phyloP scores from a whole-genome alignment of 2,888 invertebrate genomes.

The Hofmannophila pseudospretella region DNA sequence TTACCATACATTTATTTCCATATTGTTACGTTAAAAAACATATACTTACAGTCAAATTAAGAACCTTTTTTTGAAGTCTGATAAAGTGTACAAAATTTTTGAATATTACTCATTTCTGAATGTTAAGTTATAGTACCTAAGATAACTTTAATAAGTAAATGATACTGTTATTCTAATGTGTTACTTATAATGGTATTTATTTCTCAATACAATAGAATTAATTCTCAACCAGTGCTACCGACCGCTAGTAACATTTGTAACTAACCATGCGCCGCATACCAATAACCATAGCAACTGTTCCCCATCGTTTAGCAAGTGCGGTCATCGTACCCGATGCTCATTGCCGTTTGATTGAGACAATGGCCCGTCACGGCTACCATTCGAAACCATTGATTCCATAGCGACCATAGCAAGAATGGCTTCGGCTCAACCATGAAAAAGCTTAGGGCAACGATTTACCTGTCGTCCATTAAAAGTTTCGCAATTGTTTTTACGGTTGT shows the following conservation, averaged over 20 bases:
- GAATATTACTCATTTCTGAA: no score
- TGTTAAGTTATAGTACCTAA: no score
- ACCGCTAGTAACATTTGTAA: conserved; percentile 24
- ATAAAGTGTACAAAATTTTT: no score
- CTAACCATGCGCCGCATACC: conserved; percentile 40
- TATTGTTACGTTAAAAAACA: no score
- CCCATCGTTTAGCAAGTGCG: conserved; percentile 63
- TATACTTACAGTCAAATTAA: no score
- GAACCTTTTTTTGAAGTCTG: no score
- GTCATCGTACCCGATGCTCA: conserved; percentile 68
- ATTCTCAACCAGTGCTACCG: conserved; percentile 26
- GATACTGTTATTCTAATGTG: no score
- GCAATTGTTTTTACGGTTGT: conserved; percentile 68
- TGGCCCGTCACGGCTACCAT: conserved; percentile 27
- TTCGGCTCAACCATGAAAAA: conserved; percentile 51
- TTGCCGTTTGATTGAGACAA: conserved; percentile 71
- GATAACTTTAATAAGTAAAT: no score
- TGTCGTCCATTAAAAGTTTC: conserved; percentile 60
- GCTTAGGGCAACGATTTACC: conserved; percentile 38
- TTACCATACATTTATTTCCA: no score
- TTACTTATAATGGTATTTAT: no score
- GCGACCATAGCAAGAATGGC: conserved; percentile 54
- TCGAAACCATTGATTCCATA: conserved; percentile 19
- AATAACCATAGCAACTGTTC: conserved; percentile 45
- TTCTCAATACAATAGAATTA: conserved; percentile 10